A percentile compares a stretch with the other conserved stretches of the same genome.
phyloP scores from a whole-genome alignment of 2,113 vertebrate genomes.

The Colistium nudipinnis region DNA sequence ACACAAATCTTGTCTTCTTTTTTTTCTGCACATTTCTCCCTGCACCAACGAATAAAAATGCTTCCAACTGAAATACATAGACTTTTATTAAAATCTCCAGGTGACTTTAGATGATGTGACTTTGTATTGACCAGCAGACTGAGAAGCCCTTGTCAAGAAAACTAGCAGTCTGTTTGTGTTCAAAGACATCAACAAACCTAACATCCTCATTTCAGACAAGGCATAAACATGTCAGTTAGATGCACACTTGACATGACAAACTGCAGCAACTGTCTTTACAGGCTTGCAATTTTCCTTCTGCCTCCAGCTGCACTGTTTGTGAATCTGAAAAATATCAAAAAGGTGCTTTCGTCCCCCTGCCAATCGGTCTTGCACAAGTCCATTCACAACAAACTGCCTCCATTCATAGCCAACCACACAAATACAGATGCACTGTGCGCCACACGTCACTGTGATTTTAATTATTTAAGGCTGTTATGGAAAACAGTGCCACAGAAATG shows the following conservation, averaged over 20 bases:
- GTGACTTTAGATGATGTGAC: background rate
- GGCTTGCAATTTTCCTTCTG: background rate
- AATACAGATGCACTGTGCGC: conserved; percentile 17
- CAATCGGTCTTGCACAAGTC: background rate
- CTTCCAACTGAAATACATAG: background rate
- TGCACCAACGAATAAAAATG: background rate
- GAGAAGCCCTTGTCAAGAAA: background rate
- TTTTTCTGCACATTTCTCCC: no score
- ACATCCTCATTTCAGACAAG: background rate
- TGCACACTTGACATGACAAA: background rate
- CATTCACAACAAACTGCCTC: conserved; percentile 1
- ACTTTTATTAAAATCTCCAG: background rate
- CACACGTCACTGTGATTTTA: background rate
- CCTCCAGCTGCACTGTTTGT: background rate
- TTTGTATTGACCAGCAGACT: background rate
- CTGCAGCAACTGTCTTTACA: no score
- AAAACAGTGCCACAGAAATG: background rate
- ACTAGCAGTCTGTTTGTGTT: background rate
- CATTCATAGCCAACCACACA: conserved; percentile 7
- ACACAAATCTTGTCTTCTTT: no score
- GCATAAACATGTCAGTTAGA: no score
- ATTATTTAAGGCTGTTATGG: background rate
- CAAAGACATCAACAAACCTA: background rate
- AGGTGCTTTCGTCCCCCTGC: conserved; percentile 6
- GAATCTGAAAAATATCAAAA: background rate